Percentiles rank a stretch among this genome's conserved stretches.
These are phyloP conservation scores for Mallateleia sp. DNA, from an alignment of 2,888 invertebrate genomes.

Conservation along the genomic window DNA sequence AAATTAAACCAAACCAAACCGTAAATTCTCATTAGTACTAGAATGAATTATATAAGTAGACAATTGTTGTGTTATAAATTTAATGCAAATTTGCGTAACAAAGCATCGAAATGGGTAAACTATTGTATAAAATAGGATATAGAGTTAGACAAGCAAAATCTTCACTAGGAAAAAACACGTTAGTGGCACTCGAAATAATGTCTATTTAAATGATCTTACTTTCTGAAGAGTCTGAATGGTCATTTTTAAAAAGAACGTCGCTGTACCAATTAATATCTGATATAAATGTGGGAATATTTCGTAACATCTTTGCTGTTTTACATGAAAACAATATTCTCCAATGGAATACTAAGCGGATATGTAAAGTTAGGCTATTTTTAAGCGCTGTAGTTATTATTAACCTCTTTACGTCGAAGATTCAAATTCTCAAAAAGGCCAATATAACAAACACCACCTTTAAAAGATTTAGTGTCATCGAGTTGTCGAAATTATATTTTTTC, in stretches of 20 bases:
- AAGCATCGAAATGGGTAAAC: too few relatives aligned
- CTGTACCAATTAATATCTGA: conserved; percentile 89
- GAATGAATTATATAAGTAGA: too few relatives aligned
- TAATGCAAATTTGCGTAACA: too few relatives aligned
- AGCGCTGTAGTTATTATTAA: conserved; percentile 85
- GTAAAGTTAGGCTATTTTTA: conserved; percentile 85
- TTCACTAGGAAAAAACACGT: conserved; percentile 88
- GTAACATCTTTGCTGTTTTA: conserved; percentile 87
- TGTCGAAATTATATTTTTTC: neutral
- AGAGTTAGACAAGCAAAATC: too few relatives aligned
- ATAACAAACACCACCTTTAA: conserved; percentile 16
- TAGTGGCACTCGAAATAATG: conserved; percentile 31
- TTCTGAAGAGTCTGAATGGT: conserved; percentile 80
- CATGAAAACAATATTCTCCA: conserved; percentile 68
- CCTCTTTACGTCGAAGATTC: conserved; percentile 72
- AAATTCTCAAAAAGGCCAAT: conserved; percentile 54
- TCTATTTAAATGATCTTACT: conserved; percentile 47
- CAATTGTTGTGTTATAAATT: too few relatives aligned
- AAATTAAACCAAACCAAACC: too few relatives aligned
- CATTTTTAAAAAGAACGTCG: conserved; percentile 81
- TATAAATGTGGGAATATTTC: conserved; percentile 89
- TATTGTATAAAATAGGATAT: too few relatives aligned
- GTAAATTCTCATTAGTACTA: too few relatives aligned
- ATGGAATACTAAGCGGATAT: conserved; percentile 70
- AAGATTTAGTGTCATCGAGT: neutral